Evolutionary conservation across 2,797 vertebrate species (phyloP).

Genomic region (Psittacula derbiana): DNA sequence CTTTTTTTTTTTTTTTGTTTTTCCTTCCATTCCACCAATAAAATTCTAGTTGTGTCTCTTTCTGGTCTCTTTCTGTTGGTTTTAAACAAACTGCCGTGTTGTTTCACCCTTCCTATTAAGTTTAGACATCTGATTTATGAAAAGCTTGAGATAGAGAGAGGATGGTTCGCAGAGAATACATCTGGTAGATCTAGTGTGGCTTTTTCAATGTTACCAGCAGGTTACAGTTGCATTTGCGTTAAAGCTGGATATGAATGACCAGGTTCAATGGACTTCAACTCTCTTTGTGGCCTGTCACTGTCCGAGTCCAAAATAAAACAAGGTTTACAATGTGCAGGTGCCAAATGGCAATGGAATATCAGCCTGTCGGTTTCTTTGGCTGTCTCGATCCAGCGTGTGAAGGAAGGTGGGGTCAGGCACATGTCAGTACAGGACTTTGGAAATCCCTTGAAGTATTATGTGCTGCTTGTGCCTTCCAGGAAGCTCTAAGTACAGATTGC

Average conservation of each 20-base stretch:
- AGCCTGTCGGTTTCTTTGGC: not conserved
- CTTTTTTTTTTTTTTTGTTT: not conserved
- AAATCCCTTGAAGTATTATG: not conserved
- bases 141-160: not conserved
- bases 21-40: not conserved
- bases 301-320: not conserved
- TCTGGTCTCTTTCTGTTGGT: conserved; percentile 34
- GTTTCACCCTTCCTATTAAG: conserved; percentile 75
- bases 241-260: not conserved
- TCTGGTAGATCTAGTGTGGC: not conserved
- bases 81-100: conserved; percentile 73
- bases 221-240: not conserved
- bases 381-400: rapidly evolving
- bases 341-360: not conserved
- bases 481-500: not conserved
- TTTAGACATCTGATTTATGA: not conserved
- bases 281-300: not conserved
- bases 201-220: not conserved
- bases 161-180: not conserved
- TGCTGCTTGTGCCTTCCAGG: not conserved
- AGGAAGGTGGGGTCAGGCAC: not conserved
- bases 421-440: not conserved
- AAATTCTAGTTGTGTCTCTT: conserved; percentile 51
- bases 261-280: not conserved
- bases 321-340: not conserved